A percentile compares a stretch with the other conserved stretches of the same genome.
Evolutionary conservation across 2,888 invertebrate genomes (phyloP).

Genomic region (Lochmaea capreae): DNA sequence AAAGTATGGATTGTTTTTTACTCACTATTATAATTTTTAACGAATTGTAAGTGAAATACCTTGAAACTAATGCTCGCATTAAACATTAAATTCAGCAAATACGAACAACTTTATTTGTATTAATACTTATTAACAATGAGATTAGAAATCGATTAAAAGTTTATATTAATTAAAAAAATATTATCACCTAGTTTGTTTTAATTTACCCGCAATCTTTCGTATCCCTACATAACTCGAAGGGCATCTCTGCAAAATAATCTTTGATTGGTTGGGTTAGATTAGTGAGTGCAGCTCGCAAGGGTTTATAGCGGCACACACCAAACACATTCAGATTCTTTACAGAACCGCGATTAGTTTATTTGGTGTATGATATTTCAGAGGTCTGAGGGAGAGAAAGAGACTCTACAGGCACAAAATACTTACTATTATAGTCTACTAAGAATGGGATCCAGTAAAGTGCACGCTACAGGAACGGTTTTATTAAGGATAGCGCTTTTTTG

Average conservation of each 20-base stretch:
- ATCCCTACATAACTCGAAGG: neutral
- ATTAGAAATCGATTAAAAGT: neutral
- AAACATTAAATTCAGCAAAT: neutral
- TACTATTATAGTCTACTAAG: too few species aligned
- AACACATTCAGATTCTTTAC: too few species aligned
- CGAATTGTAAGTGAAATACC: conserved; percentile 3
- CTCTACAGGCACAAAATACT: too few species aligned
- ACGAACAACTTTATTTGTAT: conserved; percentile 13
- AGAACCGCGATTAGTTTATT: too few species aligned
- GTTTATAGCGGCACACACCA: too few species aligned
- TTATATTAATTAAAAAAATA: conserved; percentile 20
- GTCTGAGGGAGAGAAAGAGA: too few species aligned
- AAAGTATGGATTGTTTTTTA: conserved; percentile 16
- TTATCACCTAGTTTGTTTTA: conserved; percentile 18
- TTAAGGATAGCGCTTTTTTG: too few species aligned
- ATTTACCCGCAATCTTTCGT: neutral
- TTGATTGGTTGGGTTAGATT: neutral
- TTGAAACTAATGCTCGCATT: conserved; percentile 10
- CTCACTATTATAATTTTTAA: conserved; percentile 22
- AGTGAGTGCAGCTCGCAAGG: too few species aligned
- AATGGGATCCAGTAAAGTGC: too few species aligned
- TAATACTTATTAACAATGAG: conserved; percentile 6
- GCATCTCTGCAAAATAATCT: neutral
- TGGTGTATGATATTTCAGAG: too few species aligned
- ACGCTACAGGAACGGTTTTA: too few species aligned